These are phyloP conservation scores for Sebastes dallii DNA, from an alignment of 2,797 vertebrate species.

Conservation along the genomic window DNA sequence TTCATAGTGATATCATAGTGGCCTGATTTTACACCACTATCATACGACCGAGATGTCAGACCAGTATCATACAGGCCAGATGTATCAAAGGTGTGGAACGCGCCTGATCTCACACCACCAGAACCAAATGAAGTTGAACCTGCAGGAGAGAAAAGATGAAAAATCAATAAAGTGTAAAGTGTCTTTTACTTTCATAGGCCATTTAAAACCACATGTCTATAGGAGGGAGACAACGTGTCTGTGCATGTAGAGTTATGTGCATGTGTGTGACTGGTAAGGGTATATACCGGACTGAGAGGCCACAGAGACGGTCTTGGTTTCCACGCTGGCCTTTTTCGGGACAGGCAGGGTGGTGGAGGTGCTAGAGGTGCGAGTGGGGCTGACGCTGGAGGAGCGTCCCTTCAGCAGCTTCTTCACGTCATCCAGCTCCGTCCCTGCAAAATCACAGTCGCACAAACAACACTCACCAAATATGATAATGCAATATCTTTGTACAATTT, in stretches of 20 bases:
- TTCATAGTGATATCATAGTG: slow-evolving; percentile 74
- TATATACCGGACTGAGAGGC: slow-evolving; percentile 89
- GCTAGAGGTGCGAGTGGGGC: slow-evolving; percentile 89
- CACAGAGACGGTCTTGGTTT: slow-evolving; percentile 88
- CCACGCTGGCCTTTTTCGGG: slow-evolving; percentile 90
- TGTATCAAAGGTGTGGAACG: not conserved
- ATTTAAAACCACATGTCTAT: not conserved
- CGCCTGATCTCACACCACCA: slow-evolving; percentile 19
- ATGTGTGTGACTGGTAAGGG: not conserved
- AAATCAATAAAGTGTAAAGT: not conserved
- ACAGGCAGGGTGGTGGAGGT: slow-evolving; percentile 89
- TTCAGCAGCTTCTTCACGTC: slow-evolving; percentile 97
- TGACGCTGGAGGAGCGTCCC: slow-evolving; percentile 92
- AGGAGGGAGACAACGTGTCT: slow-evolving; percentile 36
- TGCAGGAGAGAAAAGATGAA: slow-evolving; percentile 25
- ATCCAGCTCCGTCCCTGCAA: slow-evolving; percentile 94
- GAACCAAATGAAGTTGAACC: slow-evolving; percentile 49
- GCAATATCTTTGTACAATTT: not conserved
- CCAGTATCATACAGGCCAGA: slow-evolving; percentile 11
- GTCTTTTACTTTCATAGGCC: not conserved
- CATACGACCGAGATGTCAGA: not conserved
- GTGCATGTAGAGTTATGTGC: slow-evolving; percentile 17
- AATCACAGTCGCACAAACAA: not conserved
- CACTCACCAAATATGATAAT: not conserved
- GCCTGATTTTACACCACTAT: slow-evolving; percentile 37